Conservation (phyloP, 2,113 vertebrate genomes). For the Alethe diademata region DNA sequence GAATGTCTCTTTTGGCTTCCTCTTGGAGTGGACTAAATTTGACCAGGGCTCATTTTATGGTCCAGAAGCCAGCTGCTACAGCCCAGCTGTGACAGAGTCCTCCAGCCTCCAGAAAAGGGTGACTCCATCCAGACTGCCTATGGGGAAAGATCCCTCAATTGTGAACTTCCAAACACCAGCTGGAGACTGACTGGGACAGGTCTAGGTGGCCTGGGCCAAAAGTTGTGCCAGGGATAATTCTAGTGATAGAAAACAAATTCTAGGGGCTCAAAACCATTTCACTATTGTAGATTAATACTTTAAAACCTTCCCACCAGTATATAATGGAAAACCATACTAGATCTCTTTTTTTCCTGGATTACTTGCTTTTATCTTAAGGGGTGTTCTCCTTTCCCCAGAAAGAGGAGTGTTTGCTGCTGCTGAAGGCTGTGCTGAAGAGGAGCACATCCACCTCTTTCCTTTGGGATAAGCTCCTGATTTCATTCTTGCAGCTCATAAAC, state of each 20-base stretch:
- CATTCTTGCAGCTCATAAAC: neutral
- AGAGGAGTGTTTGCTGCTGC: neutral
- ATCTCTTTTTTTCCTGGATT: neutral
- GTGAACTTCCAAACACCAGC: neutral
- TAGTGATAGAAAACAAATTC: neutral
- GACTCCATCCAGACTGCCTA: neutral
- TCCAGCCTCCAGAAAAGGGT: neutral
- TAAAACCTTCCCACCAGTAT: neutral
- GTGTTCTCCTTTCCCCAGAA: neutral
- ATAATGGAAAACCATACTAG: neutral
- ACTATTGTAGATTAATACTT: neutral
- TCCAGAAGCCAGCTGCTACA: neutral
- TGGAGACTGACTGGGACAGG: neutral
- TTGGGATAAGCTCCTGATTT: neutral
- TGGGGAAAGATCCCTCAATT: neutral
- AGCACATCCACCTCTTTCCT: neutral
- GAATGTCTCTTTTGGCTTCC: neutral
- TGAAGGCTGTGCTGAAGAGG: neutral
- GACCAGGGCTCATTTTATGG: neutral
- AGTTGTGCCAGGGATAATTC: neutral
- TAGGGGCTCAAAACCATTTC: neutral
- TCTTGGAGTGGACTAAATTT: neutral
- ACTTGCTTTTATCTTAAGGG: neutral
- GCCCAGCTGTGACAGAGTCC: neutral
- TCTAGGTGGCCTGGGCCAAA: neutral